Evolutionary conservation across 2,113 vertebrate genomes (phyloP).

Genomic region (Psophia crepitans): DNA sequence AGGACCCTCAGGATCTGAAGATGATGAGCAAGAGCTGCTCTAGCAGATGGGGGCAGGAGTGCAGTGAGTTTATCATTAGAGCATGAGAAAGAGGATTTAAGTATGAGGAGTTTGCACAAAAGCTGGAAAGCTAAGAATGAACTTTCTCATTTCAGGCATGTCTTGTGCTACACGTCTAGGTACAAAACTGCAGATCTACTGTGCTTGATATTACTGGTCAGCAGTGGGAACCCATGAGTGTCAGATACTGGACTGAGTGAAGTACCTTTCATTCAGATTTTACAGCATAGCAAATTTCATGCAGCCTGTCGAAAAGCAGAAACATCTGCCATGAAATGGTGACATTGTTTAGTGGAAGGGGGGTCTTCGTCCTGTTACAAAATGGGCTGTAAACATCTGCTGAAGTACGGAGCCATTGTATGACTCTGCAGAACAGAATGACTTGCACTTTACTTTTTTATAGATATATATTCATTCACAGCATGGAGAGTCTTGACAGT

Average conservation of each 20-base stretch:
- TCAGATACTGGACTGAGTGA: not conserved
- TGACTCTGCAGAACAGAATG: not conserved
- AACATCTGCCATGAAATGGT: not conserved
- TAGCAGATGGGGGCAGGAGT: conserved; percentile 14
- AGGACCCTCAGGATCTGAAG: conserved; percentile 94
- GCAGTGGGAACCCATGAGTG: not conserved
- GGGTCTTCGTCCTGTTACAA: not conserved
- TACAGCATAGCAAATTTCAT: not conserved
- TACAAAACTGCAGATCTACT: not conserved
- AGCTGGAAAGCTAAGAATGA: not conserved
- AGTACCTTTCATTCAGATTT: not conserved
- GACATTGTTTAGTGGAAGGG: not conserved
- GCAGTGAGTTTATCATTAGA: not conserved
- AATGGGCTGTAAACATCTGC: not conserved
- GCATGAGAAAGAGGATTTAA: not conserved
- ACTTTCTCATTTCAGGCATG: not conserved
- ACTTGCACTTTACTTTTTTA: conserved; percentile 59
- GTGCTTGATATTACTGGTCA: not conserved
- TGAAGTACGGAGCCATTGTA: not conserved
- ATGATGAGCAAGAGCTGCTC: conserved; percentile 92
- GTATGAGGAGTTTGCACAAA: not conserved
- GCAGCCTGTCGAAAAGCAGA: not conserved
- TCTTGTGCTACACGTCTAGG: not conserved
- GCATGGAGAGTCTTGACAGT: not conserved
- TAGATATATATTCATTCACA: not conserved